phyloP scores from a whole-genome alignment of 2,797 vertebrate species.

The Gymnopithys bicolor region DNA sequence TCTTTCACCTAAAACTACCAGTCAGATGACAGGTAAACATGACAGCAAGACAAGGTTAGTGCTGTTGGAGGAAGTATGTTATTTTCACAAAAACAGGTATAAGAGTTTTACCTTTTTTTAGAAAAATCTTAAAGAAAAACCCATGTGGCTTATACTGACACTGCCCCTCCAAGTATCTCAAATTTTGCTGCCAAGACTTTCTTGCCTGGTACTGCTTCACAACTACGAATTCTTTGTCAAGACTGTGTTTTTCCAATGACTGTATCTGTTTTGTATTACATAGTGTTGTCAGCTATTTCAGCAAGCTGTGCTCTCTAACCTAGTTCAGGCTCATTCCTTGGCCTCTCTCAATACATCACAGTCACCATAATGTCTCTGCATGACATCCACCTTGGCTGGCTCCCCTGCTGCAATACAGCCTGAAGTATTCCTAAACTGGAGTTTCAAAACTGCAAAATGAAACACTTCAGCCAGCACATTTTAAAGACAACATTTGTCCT shows the following conservation, averaged over 20 bases:
- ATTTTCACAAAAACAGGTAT: not conserved
- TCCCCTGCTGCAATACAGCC: constrained; percentile 30
- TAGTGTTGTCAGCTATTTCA: constrained; percentile 25
- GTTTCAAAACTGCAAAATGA: constrained; percentile 39
- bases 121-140: not conserved
- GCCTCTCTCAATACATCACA: constrained; percentile 40
- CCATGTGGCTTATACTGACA: not conserved
- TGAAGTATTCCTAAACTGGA: constrained; percentile 7
- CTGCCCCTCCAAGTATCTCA: not conserved
- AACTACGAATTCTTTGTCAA: not conserved
- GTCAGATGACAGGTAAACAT: too few relatives aligned
- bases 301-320: constrained; percentile 44
- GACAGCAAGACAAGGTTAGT: not conserved
- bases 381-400: constrained; percentile 34
- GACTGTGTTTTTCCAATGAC: not conserved
- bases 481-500: constrained; percentile 40
- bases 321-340: constrained; percentile 44
- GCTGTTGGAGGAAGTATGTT: not conserved
- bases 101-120: not conserved
- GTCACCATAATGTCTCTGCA: constrained; percentile 22
- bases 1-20: not conserved
- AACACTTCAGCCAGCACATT: constrained; percentile 33
- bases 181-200: not conserved
- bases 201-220: not conserved
- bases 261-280: not conserved